Percentiles rank a stretch among this genome's conserved stretches.
Conservation (phyloP, 2,113 vertebrate genomes). For the Cryptotis parvus region DNA sequence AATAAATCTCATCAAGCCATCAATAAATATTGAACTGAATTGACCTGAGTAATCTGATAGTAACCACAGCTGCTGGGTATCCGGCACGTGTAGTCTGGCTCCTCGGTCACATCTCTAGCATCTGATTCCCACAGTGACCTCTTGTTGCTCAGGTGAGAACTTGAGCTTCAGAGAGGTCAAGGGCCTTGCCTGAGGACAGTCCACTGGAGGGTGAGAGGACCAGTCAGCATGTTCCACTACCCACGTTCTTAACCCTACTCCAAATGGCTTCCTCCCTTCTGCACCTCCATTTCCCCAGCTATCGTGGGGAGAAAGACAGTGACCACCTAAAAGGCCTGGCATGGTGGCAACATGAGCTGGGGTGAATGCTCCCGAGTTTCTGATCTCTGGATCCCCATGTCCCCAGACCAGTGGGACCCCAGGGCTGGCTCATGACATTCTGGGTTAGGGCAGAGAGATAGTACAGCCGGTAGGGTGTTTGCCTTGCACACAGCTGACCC, state of each 20-base stretch:
- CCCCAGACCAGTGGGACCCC: too few species aligned
- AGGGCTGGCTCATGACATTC: not conserved
- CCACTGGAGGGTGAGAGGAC: not conserved
- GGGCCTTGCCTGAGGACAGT: not conserved
- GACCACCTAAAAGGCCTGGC: not conserved
- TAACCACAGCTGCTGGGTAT: not conserved
- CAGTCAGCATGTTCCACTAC: not conserved
- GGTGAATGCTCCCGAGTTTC: too few species aligned
- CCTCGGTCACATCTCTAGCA: not conserved
- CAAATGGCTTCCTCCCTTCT: too few species aligned
- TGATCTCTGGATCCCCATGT: too few species aligned
- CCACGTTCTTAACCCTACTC: not conserved
- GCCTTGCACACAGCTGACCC: too few species aligned
- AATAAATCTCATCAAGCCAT: conserved; percentile 20
- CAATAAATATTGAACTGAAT: conserved; percentile 29
- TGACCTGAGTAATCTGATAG: conserved; percentile 44
- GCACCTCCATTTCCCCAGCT: not conserved
- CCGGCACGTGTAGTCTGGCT: not conserved
- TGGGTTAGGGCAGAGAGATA: too few species aligned
- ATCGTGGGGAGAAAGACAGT: not conserved
- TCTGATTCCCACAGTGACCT: not conserved
- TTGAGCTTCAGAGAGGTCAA: conserved; percentile 21
- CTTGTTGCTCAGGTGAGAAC: not conserved
- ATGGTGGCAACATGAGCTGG: not conserved
- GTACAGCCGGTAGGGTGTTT: too few species aligned